Conservation (phyloP, 1,140 invertebrate species). For the Bombus pascuorum region DNA sequence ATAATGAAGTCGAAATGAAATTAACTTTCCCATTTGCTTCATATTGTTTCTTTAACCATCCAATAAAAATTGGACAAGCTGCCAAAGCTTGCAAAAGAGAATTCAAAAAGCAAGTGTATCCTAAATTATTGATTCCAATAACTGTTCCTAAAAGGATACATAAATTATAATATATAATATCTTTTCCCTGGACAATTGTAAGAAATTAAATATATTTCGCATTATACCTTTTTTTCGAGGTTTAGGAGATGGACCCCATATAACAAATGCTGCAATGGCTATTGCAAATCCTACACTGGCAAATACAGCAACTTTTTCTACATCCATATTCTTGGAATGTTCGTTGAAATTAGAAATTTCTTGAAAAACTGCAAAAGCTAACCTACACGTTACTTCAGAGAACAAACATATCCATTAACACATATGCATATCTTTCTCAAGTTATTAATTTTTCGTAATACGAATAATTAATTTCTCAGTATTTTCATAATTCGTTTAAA, state of each 20-base stretch:
- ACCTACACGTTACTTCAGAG: not conserved
- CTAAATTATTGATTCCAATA: conserved; percentile 91
- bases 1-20: conserved; percentile 86
- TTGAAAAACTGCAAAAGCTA: conserved; percentile 12
- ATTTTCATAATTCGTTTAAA: not conserved
- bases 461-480: not conserved
- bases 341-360: conserved; percentile 1
- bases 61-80: conserved; percentile 90
- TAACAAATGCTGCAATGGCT: conserved; percentile 89
- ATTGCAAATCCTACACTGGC: conserved; percentile 89
- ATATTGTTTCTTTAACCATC: conserved; percentile 89
- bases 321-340: conserved; percentile 82
- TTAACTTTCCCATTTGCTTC: conserved; percentile 84
- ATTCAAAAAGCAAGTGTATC: conserved; percentile 94
- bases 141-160: conserved; percentile 85
- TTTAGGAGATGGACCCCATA: conserved; percentile 88
- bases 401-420: not conserved
- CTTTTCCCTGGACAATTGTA: not conserved
- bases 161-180: not conserved
- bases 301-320: conserved; percentile 87
- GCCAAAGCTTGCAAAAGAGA: conserved; percentile 92
- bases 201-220: not conserved
- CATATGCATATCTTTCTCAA: not conserved
- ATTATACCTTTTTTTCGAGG: conserved; percentile 77
- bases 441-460: not conserved